Evolutionary conservation across 2,888 invertebrate genomes (phyloP).

Genomic region (Carabus problematicus): DNA sequence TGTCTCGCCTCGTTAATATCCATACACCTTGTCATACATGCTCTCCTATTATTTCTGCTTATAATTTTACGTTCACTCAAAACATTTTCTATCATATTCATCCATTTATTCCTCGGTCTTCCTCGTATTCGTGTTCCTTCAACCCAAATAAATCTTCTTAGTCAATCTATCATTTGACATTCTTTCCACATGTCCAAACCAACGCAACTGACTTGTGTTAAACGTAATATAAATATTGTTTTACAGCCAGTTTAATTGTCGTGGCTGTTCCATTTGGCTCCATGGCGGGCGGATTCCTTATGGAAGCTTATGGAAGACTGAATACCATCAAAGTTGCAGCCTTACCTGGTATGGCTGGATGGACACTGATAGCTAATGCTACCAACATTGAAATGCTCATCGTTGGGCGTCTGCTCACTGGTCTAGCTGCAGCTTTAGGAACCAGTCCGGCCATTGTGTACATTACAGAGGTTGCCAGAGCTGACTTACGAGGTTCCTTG

Average conservation of each 20-base stretch:
- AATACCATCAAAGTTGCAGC: constrained; percentile 65
- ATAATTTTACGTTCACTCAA: no score
- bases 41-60: no score
- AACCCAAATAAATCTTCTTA: no score
- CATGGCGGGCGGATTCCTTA: constrained; percentile 62
- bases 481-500: constrained; percentile 67
- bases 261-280: constrained; percentile 65
- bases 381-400: constrained; percentile 62
- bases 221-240: constrained; percentile 27
- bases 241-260: constrained; percentile 65
- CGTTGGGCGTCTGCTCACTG: constrained; percentile 63
- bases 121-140: no score
- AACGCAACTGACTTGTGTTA: no score
- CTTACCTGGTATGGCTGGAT: constrained; percentile 64
- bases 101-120: no score
- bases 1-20: no score
- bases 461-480: constrained; percentile 67
- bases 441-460: constrained; percentile 69
- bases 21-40: no score
- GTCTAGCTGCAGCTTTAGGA: constrained; percentile 65
- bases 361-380: constrained; percentile 65
- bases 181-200: no score
- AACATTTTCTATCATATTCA: no score
- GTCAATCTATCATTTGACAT: no score
- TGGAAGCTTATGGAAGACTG: constrained; percentile 65